Conservation (phyloP, 2,797 vertebrate genomes). For the Rhinatrema bivittatum region DNA sequence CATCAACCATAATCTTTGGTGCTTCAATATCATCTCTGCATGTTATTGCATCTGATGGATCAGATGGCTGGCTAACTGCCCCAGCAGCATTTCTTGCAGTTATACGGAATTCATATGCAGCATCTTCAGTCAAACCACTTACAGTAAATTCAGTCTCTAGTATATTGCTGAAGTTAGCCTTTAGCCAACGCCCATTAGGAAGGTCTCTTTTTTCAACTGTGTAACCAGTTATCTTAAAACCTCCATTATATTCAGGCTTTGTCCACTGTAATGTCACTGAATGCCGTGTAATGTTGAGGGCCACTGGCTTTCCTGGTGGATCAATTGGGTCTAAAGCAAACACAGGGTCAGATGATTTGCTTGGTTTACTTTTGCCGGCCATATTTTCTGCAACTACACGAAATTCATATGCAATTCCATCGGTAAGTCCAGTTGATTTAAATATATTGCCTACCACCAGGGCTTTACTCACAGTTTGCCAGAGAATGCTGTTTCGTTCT, state of each 20-base stretch:
- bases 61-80: conserved; percentile 85
- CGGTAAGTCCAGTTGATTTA: conserved; percentile 83
- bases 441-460: conserved; percentile 86
- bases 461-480: conserved; percentile 83
- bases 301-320: conserved; percentile 85
- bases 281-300: conserved; percentile 83
- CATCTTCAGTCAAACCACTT: conserved; percentile 88
- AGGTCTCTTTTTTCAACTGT: conserved; percentile 90
- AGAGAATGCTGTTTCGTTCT: conserved; percentile 87
- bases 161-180: conserved; percentile 96
- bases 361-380: conserved; percentile 93
- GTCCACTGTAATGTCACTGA: conserved; percentile 86
- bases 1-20: conserved; percentile 91
- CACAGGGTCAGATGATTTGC: conserved; percentile 86
- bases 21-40: conserved; percentile 91
- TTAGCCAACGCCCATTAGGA: conserved; percentile 86
- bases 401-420: conserved; percentile 94
- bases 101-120: conserved; percentile 88
- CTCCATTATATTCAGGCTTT: conserved; percentile 94
- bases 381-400: conserved; percentile 91
- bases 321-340: conserved; percentile 92
- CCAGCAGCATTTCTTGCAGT: conserved; percentile 90
- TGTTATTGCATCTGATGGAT: conserved; percentile 83
- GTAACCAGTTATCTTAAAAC: conserved; percentile 96
- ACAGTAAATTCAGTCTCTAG: conserved; percentile 90